A percentile compares a stretch with the other conserved stretches of the same genome.
phyloP scores from a whole-genome alignment of 1,140 invertebrate genomes.

The Formica selysi region DNA sequence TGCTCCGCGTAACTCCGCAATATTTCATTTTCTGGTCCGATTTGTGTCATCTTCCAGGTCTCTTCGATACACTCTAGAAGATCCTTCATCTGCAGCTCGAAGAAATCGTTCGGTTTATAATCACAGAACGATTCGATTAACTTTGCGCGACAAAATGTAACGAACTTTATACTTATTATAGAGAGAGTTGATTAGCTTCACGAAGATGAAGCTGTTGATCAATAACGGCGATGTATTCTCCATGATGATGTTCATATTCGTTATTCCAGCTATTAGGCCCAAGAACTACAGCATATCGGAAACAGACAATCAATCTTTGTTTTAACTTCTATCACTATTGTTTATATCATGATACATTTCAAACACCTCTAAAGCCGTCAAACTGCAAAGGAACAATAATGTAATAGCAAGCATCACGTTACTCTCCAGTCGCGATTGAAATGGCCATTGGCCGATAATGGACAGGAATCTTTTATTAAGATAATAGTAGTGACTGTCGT shows the following conservation, averaged over 20 bases:
- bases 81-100: slow-evolving; percentile 28
- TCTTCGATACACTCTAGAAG: slow-evolving; percentile 17
- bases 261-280: slow-evolving; percentile 28
- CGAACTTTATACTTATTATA: slow-evolving; percentile 38
- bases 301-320: background rate
- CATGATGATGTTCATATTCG: slow-evolving; percentile 25
- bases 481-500: slow-evolving; percentile 43
- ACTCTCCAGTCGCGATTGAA: slow-evolving; percentile 21
- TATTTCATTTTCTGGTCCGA: slow-evolving; percentile 10
- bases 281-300: background rate
- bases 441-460: slow-evolving; percentile 35
- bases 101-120: slow-evolving; percentile 8
- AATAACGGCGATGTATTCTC: slow-evolving; percentile 2
- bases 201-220: background rate
- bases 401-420: slow-evolving; percentile 1
- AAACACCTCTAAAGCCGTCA: background rate
- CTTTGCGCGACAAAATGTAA: background rate
- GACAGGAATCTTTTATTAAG: slow-evolving; percentile 8
- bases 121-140: background rate
- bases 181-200: slow-evolving; percentile 26
- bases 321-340: background rate
- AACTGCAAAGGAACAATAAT: slow-evolving; percentile 6
- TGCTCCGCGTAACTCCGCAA: slow-evolving; percentile 7
- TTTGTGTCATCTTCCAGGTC: background rate
- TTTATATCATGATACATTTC: background rate